Evolutionary conservation across 1,140 invertebrate genomes (phyloP).

Genomic region (Polypedilum vanderplanki): DNA sequence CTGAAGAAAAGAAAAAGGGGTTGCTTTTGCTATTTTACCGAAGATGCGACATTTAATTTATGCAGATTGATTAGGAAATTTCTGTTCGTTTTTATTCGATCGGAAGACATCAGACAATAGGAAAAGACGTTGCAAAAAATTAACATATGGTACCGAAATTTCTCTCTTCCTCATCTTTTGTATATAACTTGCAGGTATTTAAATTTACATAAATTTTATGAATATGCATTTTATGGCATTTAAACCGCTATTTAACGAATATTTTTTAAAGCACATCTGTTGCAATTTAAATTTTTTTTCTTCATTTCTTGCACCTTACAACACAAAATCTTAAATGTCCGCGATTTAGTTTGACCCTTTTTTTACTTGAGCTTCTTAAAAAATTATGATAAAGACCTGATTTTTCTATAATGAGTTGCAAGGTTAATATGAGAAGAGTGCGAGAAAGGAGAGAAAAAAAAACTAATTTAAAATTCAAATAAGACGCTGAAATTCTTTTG

Average conservation of each 20-base stretch:
- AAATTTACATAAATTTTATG: constrained; percentile 29
- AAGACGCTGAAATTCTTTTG: not conserved
- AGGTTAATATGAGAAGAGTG: not conserved
- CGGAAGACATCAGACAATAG: not conserved
- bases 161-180: not conserved
- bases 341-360: constrained; percentile 19
- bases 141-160: not conserved
- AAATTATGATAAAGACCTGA: constrained; percentile 24
- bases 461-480: constrained; percentile 28
- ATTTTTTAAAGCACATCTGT: not conserved
- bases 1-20: not conserved
- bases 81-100: not conserved
- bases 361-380: not conserved
- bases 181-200: constrained; percentile 22
- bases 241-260: not conserved
- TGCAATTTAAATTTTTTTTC: constrained; percentile 6
- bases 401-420: constrained; percentile 29
- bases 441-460: too few species aligned
- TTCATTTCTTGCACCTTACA: constrained; percentile 7
- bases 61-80: constrained; percentile 24
- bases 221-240: constrained; percentile 24
- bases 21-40: too few species aligned
- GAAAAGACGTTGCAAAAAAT: constrained; percentile 26
- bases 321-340: not conserved
- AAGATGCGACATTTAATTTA: constrained; percentile 26